Base-by-base conservation (phyloP, 2,888 invertebrate species). In the Creontiades dilutus region DNA sequence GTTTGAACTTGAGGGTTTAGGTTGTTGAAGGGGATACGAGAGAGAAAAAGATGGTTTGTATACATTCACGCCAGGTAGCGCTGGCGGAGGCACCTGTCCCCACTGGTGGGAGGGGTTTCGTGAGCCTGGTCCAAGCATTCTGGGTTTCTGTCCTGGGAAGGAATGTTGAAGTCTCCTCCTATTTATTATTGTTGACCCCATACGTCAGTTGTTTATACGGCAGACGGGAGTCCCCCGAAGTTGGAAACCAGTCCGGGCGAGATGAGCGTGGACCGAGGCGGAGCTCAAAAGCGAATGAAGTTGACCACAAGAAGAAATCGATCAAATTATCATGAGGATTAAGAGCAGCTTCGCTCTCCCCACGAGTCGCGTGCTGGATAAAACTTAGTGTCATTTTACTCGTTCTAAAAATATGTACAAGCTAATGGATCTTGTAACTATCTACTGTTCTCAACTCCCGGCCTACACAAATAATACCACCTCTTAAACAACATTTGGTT, bases 41-140 rank as follows among this genome's bases (percentile, higher is more conserved):
- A 47, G 78, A 78, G 78, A 78, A 76, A 48, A 82, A 55, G 82
- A 28, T 52, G 85, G 68, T 47, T 88, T 88, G 88, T 76, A 55
- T 78, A 88, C 76, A 88, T 88, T 88, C 88, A 88, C 88, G 88
- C 88, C 88, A 88, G 88, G 88, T 88, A 88, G 88, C 88, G 88
- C 88, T 28, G 23, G 75, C 37, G 48, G 47, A 52, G 52, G 78
- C 88, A 88, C 88, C 88, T 88, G 88, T 88, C 78, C 78, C 12
- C 47, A 12, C 37, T 5, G 27, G 82, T 47, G 82, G 82, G 82
- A 28, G 82, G 52, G 82, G 52, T 82, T 81, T 2, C 7, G 37
- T 68, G 68, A 12, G 68, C 68, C 68, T 19, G 68, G 68, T 23
- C 23, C 27, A 68, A 68, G 68, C 68, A 68, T 68, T 68, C 68